Evolutionary conservation across 2,113 vertebrate genomes (phyloP), one percentile per base, ranked within the genome.

Genomic region (Jacana jacana): DNA sequence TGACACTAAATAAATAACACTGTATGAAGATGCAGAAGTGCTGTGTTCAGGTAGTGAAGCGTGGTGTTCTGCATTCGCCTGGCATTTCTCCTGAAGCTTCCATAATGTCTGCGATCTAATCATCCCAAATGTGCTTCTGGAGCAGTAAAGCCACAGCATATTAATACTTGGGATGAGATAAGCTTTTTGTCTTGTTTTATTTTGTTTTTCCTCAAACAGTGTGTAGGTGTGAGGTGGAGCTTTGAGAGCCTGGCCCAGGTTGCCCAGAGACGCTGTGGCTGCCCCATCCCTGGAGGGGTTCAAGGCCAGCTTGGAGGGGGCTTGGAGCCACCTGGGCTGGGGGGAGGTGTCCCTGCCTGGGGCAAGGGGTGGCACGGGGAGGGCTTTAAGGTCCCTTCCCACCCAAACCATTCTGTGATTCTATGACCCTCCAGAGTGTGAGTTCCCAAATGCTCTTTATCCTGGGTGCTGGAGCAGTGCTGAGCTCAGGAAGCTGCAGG

Each of bases 391-490:
- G 5, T 52, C 27, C 51, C 27, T 52, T 52, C 27, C 51, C 9
- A 52, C 27, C 9, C 15, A 9, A 28, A 28, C 51, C 51, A 52
- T 28, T 52, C 51, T 16, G 8, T 52, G 51, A 52, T 52, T 51
- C 24, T 51, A 25, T 51, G 24, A 25, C 55, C 37, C 55, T 55
- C 15, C 33, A 5, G 61, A 14, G 39, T 3, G 16, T 27, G 5
- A 18, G 11, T 22, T 42, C 60, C 63, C 49, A 54, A 18, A 35
- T 1, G 25, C 0, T 1, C 52, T 48, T 66, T n/a, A 10, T 39
- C 24, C 15, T 4, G 18, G n/a, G 9, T 19, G 16, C 31, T 0
- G 3, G 16, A 27, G 46, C 1, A 2, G 12, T 23, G 49, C 48
- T 0, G 40, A 60, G 40, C 57, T 39, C 1, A 1, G 49, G 55